Evolutionary conservation across 2,797 vertebrate species (phyloP).

Genomic region (Iguana delicatissima): DNA sequence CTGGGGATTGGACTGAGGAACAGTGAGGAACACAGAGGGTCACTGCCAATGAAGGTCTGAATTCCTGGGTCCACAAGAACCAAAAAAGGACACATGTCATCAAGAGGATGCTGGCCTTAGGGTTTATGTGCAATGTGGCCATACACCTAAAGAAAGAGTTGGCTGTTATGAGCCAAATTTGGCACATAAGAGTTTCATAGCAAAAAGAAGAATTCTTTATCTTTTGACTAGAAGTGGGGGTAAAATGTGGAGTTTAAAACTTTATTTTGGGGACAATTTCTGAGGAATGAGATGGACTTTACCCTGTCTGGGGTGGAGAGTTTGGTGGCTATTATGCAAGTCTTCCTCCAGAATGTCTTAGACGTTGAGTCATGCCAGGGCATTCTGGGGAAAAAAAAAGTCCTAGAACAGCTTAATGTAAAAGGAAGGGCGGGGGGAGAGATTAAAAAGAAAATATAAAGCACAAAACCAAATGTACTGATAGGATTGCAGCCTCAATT

Average conservation of each 20-base stretch:
- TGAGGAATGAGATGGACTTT: not conserved
- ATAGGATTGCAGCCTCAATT: not conserved
- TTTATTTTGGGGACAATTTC: not conserved
- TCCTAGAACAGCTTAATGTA: not conserved
- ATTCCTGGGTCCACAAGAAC: no score
- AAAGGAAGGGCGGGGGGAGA: no score
- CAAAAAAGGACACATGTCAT: no score
- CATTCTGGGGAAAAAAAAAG: not conserved
- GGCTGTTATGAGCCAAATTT: not conserved
- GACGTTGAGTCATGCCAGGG: not conserved
- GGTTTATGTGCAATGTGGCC: not conserved
- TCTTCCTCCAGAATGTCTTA: no score
- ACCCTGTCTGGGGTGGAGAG: not conserved
- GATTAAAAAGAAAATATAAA: not conserved
- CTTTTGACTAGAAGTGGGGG: not conserved
- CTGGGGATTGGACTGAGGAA: no score
- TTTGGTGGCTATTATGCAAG: not conserved
- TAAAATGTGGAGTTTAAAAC: not conserved
- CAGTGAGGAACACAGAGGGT: no score
- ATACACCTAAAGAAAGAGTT: not conserved
- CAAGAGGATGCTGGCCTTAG: no score
- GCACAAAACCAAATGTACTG: not conserved
- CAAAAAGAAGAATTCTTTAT: not conserved
- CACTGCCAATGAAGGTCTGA: no score
- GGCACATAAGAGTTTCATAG: not conserved